Evolutionary conservation across 2,797 vertebrate genomes (phyloP), one percentile per base, ranked within the genome.

Genomic region (Xyrichtys novacula): DNA sequence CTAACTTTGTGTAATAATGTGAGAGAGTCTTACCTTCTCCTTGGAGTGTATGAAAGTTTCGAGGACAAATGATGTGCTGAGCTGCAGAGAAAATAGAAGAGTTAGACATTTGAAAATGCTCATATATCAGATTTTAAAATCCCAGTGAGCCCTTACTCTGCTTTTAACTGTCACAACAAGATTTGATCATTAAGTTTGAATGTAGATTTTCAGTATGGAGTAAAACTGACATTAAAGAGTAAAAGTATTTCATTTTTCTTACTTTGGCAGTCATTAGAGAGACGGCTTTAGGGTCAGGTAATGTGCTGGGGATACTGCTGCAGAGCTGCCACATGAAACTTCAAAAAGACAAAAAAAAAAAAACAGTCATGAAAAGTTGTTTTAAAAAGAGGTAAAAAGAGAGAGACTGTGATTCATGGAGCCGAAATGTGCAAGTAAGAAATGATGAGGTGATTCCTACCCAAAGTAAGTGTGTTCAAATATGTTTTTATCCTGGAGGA

Each of bases 321-420:
- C 98, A 99, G 67, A 99, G 92, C 92, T 99, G 98, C 98, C 98
- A 99, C 98, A 99, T 99, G 88, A 99, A 99, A 70, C 98, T 99
- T 88, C 11, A 34, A n/a, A 2, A 17, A 20, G 3, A 19, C 17
- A 47, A 3, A 9, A 17, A 11, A 6, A 14, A 23, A 0, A 15
- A 55, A 43, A 22, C 19, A 9, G 2, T 1, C 19, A 20, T 1
- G 12, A 20, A 40, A 39, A n/a, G 6, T 5, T 39, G 2, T 34
- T 12, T 34, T 12, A 34, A 32, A 34, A 34, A 3, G 31, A 8
- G 31, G 11, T 8, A 32, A 8, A 32, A 32, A 32, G 7, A 32
- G 31, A 32, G 31, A 17, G 0, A 36, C 1, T 1, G n/a, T n/a
- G n/a, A n/a, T n/a, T n/a, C n/a, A n/a, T n/a, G n/a, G n/a, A n/a